Conservation (phyloP, 2,888 invertebrate species). For the Caradrina kadenii region DNA sequence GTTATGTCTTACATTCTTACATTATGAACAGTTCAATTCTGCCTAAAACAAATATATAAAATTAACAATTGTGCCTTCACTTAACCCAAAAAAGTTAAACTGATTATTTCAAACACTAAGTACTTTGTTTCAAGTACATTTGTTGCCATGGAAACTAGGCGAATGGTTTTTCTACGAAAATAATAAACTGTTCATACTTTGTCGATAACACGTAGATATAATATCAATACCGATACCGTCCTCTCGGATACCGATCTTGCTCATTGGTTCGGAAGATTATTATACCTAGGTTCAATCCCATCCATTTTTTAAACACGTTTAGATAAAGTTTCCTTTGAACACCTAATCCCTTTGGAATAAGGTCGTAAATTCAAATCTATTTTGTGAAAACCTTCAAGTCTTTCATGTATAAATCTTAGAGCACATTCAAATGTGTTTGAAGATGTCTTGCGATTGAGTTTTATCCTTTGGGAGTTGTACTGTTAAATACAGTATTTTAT, state of each 20-base stretch:
- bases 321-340: conserved; percentile 67
- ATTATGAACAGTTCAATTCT: too few species aligned
- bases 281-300: conserved; percentile 57
- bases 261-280: conserved; percentile 66
- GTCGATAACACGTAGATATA: conserved; percentile 1
- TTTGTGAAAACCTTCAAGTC: conserved; percentile 13
- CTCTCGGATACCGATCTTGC: conserved; percentile 45
- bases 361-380: conserved; percentile 53
- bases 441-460: not conserved
- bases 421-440: not conserved
- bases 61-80: too few species aligned
- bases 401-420: not conserved
- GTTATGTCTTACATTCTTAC: too few species aligned
- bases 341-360: conserved; percentile 64
- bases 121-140: not conserved
- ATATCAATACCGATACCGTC: conserved; percentile 30
- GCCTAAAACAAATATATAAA: too few species aligned
- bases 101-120: not conserved
- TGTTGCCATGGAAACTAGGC: not conserved
- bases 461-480: too few species aligned
- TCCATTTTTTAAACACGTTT: conserved; percentile 68
- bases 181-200: conserved; percentile 3
- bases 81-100: too few species aligned
- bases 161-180: not conserved
- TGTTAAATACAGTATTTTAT: too few species aligned